phyloP scores from a whole-genome alignment of 2,797 vertebrate genomes.

The Pygocentrus nattereri region DNA sequence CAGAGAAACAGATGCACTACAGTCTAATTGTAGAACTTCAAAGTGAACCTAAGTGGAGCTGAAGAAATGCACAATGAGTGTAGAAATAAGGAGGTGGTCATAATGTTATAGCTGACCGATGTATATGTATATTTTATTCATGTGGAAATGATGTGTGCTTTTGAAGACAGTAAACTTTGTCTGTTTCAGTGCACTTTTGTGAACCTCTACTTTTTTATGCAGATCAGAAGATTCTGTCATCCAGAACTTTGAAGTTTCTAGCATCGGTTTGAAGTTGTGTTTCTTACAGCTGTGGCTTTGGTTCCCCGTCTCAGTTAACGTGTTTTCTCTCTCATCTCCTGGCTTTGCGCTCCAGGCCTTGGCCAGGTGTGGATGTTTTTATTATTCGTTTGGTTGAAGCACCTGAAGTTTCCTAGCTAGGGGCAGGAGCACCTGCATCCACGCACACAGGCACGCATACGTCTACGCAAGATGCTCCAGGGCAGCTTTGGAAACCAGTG shows the following conservation, averaged over 20 bases:
- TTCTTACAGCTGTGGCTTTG: conserved; percentile 26
- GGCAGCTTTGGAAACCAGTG: conserved; percentile 61
- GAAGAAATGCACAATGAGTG: too few relatives aligned
- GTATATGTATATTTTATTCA: too few relatives aligned
- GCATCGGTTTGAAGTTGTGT: conserved; percentile 12
- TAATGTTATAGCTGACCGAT: too few relatives aligned
- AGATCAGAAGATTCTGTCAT: conserved; percentile 20
- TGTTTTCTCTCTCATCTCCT: conserved; percentile 20
- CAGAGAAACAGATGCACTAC: too few relatives aligned
- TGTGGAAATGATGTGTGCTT: too few relatives aligned
- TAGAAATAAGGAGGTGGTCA: too few relatives aligned
- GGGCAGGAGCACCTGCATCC: conserved; percentile 57
- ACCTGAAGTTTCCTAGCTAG: conserved; percentile 64
- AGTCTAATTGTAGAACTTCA: too few relatives aligned
- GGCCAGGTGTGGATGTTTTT: conserved; percentile 71
- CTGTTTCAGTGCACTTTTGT: not conserved
- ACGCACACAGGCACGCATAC: conserved; percentile 33
- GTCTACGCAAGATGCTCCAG: conserved; percentile 40
- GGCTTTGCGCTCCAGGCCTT: conserved; percentile 26
- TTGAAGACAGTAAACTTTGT: too few relatives aligned
- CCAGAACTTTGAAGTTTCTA: conserved; percentile 6
- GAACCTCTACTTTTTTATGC: not conserved
- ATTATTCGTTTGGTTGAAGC: conserved; percentile 65
- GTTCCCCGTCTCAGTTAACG: not conserved
- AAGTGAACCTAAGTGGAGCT: too few relatives aligned